Evolutionary conservation across 2,797 vertebrate species (phyloP).

Genomic region (Sebastes goodei): DNA sequence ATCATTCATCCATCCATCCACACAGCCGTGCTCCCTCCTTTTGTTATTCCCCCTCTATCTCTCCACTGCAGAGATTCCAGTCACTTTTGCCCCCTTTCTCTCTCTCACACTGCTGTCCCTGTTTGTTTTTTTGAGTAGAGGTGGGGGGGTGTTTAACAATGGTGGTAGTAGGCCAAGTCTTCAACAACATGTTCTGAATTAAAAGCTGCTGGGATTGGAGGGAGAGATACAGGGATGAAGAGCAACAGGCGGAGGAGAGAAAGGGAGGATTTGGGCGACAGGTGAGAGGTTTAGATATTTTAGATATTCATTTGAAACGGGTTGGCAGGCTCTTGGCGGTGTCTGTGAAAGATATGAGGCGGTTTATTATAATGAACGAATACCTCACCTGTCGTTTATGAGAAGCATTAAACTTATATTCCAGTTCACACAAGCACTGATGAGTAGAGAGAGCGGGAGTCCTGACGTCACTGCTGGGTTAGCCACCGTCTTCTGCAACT

Average conservation of each 20-base stretch:
- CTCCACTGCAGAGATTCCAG: conserved; percentile 61
- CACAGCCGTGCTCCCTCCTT: conserved; percentile 39
- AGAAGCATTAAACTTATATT: not conserved
- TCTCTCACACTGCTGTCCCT: conserved; percentile 8
- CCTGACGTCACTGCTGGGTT: not conserved
- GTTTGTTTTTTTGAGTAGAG: conserved; percentile 6
- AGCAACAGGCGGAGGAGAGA: not conserved
- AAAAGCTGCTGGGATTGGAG: conserved; percentile 17
- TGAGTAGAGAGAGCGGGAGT: not conserved
- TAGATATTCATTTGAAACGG: conserved; percentile 1
- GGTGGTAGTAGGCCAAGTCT: conserved; percentile 38
- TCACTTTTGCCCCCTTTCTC: conserved; percentile 24
- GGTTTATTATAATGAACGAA: conserved; percentile 22
- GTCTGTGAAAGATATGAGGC: conserved; percentile 5
- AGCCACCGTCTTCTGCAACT: not conserved
- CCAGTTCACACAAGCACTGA: not conserved
- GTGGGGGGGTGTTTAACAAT: conserved; percentile 16
- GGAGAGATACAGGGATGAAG: not conserved
- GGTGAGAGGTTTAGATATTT: not conserved
- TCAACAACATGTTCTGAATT: conserved; percentile 36
- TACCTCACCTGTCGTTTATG: conserved; percentile 2
- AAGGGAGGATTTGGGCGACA: conserved; percentile 1
- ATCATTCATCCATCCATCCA: conserved; percentile 63
- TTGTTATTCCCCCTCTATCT: conserved; percentile 69
- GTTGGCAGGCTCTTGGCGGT: not conserved